phyloP scores from a whole-genome alignment of 2,888 invertebrate genomes.

The Alloscopus bannaensis region DNA sequence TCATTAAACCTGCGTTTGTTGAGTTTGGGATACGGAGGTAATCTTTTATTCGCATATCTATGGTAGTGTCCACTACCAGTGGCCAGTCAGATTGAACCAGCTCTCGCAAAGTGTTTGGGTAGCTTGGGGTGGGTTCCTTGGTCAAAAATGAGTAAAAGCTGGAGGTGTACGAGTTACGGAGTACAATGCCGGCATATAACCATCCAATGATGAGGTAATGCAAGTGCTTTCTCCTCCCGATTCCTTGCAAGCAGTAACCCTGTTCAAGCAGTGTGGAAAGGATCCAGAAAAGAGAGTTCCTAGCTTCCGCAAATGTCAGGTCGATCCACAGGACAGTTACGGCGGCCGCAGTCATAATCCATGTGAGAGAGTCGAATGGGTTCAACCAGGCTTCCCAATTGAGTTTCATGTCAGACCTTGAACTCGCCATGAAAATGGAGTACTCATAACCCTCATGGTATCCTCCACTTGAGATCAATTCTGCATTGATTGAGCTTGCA shows the following conservation, averaged over 20 bases:
- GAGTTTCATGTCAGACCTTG: neutral
- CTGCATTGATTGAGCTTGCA: neutral
- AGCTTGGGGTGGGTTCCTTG: neutral
- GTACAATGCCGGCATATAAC: neutral
- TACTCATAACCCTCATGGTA: neutral
- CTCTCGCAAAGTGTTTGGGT: neutral
- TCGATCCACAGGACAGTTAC: neutral
- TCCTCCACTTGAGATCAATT: neutral
- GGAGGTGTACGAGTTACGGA: neutral
- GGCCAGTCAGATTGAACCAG: too few relatives aligned
- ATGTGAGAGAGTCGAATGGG: neutral
- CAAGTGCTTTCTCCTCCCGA: neutral
- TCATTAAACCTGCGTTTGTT: too few relatives aligned
- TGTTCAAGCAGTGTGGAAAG: neutral
- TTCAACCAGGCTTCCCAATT: neutral
- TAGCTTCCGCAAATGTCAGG: neutral
- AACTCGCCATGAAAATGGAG: neutral
- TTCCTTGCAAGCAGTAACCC: neutral
- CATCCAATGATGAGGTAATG: neutral
- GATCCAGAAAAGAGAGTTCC: neutral
- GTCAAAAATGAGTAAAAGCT: neutral
- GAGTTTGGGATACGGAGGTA: neutral
- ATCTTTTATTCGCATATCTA: neutral
- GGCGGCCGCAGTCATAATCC: neutral
- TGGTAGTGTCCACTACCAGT: neutral